These are phyloP conservation scores for Caenorhabditis remanei DNA, from an alignment of 1,140 invertebrate genomes.

Conservation along the genomic window DNA sequence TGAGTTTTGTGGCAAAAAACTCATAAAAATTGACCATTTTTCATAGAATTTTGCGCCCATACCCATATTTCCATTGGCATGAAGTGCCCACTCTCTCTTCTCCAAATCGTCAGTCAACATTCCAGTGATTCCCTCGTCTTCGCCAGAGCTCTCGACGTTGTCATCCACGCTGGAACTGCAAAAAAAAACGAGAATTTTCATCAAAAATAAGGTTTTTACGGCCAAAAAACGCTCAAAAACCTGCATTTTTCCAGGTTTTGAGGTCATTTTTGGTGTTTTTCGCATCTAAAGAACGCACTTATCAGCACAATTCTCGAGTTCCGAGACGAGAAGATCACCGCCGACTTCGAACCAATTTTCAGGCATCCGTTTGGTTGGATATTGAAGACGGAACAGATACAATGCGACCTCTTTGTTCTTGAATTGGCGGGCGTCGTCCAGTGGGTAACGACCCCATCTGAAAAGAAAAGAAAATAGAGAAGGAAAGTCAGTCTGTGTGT, in stretches of 20 bases:
- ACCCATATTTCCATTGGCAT: constrained; percentile 51
- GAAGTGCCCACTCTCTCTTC: constrained; percentile 39
- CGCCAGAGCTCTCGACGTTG: constrained; percentile 19
- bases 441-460: constrained; percentile 75
- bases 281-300: neutral
- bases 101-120: constrained; percentile 44
- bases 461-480: neutral
- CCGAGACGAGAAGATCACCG: constrained; percentile 5
- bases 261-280: neutral
- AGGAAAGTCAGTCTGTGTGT: too few relatives aligned
- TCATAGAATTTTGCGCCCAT: neutral
- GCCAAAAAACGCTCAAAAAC: neutral
- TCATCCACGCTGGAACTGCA: constrained; percentile 33
- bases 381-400: constrained; percentile 35
- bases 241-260: too few relatives aligned
- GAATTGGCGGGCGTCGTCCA: constrained; percentile 76
- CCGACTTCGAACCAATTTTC: constrained; percentile 48
- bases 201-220: neutral
- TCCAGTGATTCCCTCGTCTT: constrained; percentile 46
- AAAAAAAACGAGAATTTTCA: neutral
- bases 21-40: neutral
- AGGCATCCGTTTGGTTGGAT: constrained; percentile 27
- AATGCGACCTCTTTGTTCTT: constrained; percentile 67
- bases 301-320: constrained; percentile 8
- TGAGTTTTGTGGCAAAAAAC: too few relatives aligned